A percentile compares a stretch with the other conserved stretches of the same genome.
Evolutionary conservation across 2,888 invertebrate species (phyloP).

Genomic region (Colletes collaris): DNA sequence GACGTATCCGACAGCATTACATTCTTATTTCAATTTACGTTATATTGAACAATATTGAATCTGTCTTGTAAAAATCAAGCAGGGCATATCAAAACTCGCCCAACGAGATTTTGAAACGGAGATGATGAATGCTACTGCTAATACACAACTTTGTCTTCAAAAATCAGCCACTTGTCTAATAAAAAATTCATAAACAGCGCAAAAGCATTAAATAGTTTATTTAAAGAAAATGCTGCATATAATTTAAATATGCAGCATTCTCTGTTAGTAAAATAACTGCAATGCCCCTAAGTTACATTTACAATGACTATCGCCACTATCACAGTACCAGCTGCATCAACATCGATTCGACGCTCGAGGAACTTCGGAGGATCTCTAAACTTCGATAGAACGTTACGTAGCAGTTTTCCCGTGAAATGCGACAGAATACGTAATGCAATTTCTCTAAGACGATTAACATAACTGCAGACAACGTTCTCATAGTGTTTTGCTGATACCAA

Average conservation of each 20-base stretch:
- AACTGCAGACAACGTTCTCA: constrained; percentile 48
- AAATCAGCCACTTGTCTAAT: too few species aligned
- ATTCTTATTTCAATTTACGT: too few species aligned
- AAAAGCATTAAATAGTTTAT: too few species aligned
- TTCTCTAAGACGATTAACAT: constrained; percentile 69
- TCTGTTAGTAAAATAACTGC: neutral
- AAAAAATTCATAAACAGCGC: too few species aligned
- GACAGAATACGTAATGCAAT: constrained; percentile 73
- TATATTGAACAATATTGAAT: too few species aligned
- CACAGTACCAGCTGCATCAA: constrained; percentile 2
- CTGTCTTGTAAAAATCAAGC: too few species aligned
- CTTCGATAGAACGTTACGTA: constrained; percentile 31
- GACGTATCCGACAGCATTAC: too few species aligned
- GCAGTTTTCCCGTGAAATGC: constrained; percentile 54
- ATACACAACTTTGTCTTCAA: too few species aligned
- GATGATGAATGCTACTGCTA: too few species aligned
- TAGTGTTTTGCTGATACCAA: constrained; percentile 36
- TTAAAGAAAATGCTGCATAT: neutral
- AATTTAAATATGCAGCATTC: neutral
- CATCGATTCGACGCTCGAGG: neutral
- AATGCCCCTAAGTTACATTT: neutral
- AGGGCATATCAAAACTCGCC: too few species aligned
- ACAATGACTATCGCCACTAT: neutral
- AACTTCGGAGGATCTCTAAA: constrained; percentile 30
- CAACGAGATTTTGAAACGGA: too few species aligned